Percentiles rank a stretch among this genome's conserved stretches.
These are phyloP conservation scores for Gerris buenoi DNA, from an alignment of 1,140 invertebrate genomes.

Conservation along the genomic window DNA sequence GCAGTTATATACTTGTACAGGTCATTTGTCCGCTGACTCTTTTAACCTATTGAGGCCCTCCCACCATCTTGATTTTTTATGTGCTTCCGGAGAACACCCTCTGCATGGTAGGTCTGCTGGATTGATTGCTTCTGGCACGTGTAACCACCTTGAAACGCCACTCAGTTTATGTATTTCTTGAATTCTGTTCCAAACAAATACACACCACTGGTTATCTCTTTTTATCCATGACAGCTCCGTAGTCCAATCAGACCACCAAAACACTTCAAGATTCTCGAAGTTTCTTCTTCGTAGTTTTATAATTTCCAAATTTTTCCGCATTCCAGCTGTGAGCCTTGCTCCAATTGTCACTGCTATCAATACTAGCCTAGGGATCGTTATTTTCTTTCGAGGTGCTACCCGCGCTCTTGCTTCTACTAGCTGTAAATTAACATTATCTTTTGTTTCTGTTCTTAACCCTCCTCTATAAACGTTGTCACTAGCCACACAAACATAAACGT, in stretches of 20 bases:
- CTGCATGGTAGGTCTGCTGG: too few relatives aligned
- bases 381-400: constrained; percentile 24
- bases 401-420: constrained; percentile 19
- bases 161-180: constrained; percentile 16
- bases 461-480: too few relatives aligned
- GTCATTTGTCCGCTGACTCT: too few relatives aligned
- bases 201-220: constrained; percentile 21
- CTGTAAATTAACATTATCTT: neutral
- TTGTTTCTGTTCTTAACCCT: constrained; percentile 10
- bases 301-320: neutral
- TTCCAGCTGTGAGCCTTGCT: constrained; percentile 16
- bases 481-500: too few relatives aligned
- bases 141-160: neutral
- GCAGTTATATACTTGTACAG: too few relatives aligned
- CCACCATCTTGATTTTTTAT: constrained; percentile 28
- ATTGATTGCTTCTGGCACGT: constrained; percentile 16
- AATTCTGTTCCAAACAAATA: too few relatives aligned
- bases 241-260: constrained; percentile 26
- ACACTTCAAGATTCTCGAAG: constrained; percentile 15
- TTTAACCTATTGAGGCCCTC: too few relatives aligned
- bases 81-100: constrained; percentile 18
- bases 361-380: constrained; percentile 28
- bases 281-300: too few relatives aligned
- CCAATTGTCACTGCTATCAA: constrained; percentile 27
- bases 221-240: constrained; percentile 26